A percentile compares a stretch with the other conserved stretches of the same genome.
Evolutionary conservation across 2,888 invertebrate species (phyloP).

Genomic region (Nephrocerus scutellatus): DNA sequence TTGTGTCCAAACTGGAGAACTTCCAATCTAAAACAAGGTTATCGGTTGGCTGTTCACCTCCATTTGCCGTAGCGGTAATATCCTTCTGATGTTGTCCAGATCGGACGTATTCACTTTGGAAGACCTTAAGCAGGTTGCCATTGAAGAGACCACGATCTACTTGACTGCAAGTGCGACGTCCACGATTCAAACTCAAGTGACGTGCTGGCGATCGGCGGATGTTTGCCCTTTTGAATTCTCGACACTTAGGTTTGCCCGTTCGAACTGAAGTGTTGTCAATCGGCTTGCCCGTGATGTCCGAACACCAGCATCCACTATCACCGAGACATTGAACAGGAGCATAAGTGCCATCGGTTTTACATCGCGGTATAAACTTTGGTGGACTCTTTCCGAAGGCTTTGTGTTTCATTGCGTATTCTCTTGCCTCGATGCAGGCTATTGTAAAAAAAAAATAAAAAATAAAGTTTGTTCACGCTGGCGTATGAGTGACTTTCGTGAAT

Average conservation of each 20-base stretch:
- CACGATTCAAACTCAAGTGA: constrained; percentile 34
- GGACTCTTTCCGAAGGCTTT: constrained; percentile 46
- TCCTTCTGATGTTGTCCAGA: constrained; percentile 32
- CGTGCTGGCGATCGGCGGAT: constrained; percentile 57
- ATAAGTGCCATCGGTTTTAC: constrained; percentile 76
- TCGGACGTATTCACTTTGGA: constrained; percentile 68
- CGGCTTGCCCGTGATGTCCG: constrained; percentile 74
- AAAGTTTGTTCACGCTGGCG: not conserved
- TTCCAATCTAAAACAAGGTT: constrained; percentile 77
- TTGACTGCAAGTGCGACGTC: constrained; percentile 58
- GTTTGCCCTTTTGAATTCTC: constrained; percentile 53
- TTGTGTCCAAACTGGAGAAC: constrained; percentile 73
- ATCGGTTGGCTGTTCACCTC: constrained; percentile 35
- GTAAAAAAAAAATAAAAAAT: constrained; percentile 15
- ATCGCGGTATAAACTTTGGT: constrained; percentile 65
- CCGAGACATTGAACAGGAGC: constrained; percentile 78
- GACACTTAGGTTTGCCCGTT: constrained; percentile 64
- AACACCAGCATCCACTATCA: constrained; percentile 84
- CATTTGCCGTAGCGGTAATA: constrained; percentile 1
- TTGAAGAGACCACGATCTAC: constrained; percentile 75
- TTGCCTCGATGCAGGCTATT: constrained; percentile 50
- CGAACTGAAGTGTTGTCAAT: constrained; percentile 72
- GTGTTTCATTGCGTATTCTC: constrained; percentile 46
- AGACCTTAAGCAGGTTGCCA: constrained; percentile 74
- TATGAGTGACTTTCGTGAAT: not conserved